Evolutionary conservation across 2,113 vertebrate genomes (phyloP).

Genomic region (Elephantulus edwardii): DNA sequence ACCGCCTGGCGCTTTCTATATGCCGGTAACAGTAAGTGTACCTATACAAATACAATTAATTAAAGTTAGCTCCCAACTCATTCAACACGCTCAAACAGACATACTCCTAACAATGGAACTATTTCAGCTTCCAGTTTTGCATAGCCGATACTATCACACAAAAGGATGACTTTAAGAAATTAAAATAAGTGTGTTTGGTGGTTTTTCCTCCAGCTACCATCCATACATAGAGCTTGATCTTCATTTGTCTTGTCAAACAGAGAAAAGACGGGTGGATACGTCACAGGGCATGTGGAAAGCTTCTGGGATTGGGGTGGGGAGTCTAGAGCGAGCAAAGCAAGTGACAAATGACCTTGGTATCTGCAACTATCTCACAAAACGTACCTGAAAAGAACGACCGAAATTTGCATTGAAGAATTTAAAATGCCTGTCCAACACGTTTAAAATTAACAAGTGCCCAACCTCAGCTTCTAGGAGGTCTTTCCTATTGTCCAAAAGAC

Average conservation of each 20-base stretch:
- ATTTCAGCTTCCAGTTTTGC: not conserved
- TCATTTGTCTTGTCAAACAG: not conserved
- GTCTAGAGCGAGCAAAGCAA: not conserved
- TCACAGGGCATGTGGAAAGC: not conserved
- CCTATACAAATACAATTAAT: conserved; percentile 54
- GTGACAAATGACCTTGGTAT: conserved; percentile 45
- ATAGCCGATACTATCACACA: not conserved
- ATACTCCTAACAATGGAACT: not conserved
- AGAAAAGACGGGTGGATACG: not conserved
- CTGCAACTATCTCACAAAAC: conserved; percentile 33
- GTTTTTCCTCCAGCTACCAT: not conserved
- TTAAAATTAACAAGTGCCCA: not conserved
- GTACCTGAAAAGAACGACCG: conserved; percentile 43
- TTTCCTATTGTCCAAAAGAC: conserved; percentile 27
- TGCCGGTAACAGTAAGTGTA: not conserved
- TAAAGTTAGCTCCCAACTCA: conserved; percentile 18
- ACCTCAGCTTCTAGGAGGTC: not conserved
- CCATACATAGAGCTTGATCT: not conserved
- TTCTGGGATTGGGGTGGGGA: not conserved
- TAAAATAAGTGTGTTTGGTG: not conserved
- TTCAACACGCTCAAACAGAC: not conserved
- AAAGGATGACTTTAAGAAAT: conserved; percentile 21
- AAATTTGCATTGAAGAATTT: not conserved
- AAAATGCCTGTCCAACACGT: not conserved
- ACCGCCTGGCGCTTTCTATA: not conserved